Evolutionary conservation across 2,113 vertebrate species (phyloP), one percentile per base, ranked within the genome.

Genomic region (Grammomys dolichurus): DNA sequence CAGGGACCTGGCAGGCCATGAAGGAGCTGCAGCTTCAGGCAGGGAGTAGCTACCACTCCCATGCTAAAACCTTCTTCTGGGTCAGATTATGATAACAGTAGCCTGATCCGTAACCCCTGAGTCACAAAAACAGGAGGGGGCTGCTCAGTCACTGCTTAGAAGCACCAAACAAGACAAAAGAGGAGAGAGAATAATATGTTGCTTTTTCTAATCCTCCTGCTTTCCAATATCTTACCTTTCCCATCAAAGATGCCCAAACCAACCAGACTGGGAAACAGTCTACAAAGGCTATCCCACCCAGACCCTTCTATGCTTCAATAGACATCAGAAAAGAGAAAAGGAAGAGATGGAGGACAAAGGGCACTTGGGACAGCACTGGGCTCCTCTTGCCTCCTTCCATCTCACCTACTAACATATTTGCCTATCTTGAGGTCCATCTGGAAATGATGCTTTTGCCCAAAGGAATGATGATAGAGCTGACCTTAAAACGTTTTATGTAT

Each of bases 361-460:
- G 33, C n/a, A 31, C 40, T 65, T 65, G 17, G 46, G 67, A 4
- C 43, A 85, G 58, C 43, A 91, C 1, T 36, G 94, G 17, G 60
- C 40, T 91, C 58, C 13, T 91, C 63, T 11, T 40, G 1, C 43
- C 3, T 80, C 28, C 31, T 26, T 65, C 33, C 7, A 11, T 14
- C 16, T 16, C 33, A 7, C 22, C 69, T 65, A 63, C n/a, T 51
- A 91, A 91, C 3, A 63, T 80, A 75, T 89, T 91, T 91, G 60
- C 19, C 24, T 73, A 48, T 46, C 69, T 81, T 24, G 60, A 58
- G 28, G 9, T 65, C 10, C 75, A 70, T 77, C 51, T 93, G 4
- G 28, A 94, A 85, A 92, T 22, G 72, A 31, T 90, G 12, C 65
- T 88, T 95, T 93, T 2, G 87, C 10, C 48, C 46, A 90, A 54